These are phyloP conservation scores for Nebria salina DNA, from an alignment of 2,888 invertebrate species.

Conservation along the genomic window DNA sequence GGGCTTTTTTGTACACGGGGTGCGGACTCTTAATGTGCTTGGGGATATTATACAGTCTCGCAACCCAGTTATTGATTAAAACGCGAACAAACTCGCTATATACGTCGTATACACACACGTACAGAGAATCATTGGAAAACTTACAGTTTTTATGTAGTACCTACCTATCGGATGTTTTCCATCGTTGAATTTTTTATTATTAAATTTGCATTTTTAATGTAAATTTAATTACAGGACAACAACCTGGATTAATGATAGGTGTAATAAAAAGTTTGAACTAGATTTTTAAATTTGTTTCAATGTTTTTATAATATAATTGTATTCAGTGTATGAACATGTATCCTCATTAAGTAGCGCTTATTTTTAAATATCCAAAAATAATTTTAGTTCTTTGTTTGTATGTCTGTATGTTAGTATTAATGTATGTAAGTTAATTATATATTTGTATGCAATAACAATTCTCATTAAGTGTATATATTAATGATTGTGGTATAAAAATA, in stretches of 20 bases:
- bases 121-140: not conserved
- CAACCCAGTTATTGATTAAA: conserved; percentile 11
- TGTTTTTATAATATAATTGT: not conserved
- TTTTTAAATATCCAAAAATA: too few relatives aligned
- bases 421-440: too few relatives aligned
- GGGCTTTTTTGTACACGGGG: conserved; percentile 11
- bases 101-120: not conserved
- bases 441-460: too few relatives aligned
- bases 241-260: not conserved
- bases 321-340: not conserved
- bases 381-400: too few relatives aligned
- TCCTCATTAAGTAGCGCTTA: not conserved
- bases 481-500: not conserved
- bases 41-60: conserved; percentile 20
- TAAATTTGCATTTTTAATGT: conserved; percentile 12
- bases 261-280: not conserved
- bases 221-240: conserved; percentile 16
- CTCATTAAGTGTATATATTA: too few relatives aligned
- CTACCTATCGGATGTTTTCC: not conserved
- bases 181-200: not conserved
- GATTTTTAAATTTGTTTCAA: not conserved
- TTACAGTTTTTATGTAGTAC: not conserved
- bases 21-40: conserved; percentile 14
- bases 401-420: too few relatives aligned
- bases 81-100: not conserved